phyloP scores from a whole-genome alignment of 2,113 vertebrate species.

The Neopipo cinnamomea region DNA sequence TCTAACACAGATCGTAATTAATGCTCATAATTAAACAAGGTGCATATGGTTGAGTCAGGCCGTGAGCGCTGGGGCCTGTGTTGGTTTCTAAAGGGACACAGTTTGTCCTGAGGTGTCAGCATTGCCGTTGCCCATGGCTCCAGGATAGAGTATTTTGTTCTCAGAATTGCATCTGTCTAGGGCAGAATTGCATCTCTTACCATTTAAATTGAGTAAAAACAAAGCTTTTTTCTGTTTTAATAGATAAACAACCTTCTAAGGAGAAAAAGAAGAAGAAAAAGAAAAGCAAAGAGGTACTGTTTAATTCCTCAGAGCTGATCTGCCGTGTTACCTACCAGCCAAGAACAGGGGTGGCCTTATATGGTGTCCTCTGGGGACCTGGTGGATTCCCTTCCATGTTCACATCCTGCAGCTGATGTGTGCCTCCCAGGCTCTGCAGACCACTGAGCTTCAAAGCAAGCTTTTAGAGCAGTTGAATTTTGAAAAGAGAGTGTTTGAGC shows the following conservation, averaged over 20 bases:
- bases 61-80: background rate
- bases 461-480: background rate
- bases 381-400: background rate
- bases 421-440: background rate
- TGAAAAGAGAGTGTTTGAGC: background rate
- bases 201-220: background rate
- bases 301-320: background rate
- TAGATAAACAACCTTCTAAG: conserved; percentile 84
- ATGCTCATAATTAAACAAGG: background rate
- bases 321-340: background rate
- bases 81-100: background rate
- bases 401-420: background rate
- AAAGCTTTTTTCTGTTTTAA: background rate
- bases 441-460: background rate
- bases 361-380: fast-evolving
- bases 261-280: conserved; percentile 97
- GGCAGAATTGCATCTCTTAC: background rate
- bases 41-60: background rate
- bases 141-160: background rate
- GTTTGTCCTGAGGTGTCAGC: background rate
- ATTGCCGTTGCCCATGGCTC: background rate
- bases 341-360: background rate
- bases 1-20: background rate
- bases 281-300: conserved; percentile 86
- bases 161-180: background rate